Evolutionary conservation across 2,797 vertebrate genomes (phyloP), one percentile per base, ranked within the genome.

Genomic region (Carduelis carduelis): DNA sequence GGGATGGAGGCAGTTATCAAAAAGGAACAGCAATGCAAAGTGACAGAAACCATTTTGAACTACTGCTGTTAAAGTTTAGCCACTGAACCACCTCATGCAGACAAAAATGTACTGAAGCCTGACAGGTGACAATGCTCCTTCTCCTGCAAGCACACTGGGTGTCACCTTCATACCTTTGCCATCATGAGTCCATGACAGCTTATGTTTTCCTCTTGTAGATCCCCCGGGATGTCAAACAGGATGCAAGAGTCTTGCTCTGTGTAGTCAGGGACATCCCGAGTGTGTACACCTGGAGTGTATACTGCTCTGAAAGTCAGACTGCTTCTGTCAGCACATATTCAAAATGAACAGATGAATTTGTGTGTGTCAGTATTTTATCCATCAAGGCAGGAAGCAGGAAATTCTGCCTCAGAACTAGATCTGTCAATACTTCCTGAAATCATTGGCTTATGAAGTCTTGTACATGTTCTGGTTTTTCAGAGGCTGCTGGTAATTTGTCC

Each of bases 361-460:
- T 84, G 74, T 92, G 83, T 96, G 94, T 83, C 92, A 81, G 87
- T 90, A 94, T 90, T 96, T 95, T 91, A 94, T 87, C 92, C 87
- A 95, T 43, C 79, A 66, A 72, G 91, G 57, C 95, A 97, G 97
- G 97, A 97, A 96, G 85, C 95, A 97, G 97, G 97, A 97, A 96
- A 84, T 94, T 97, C 96, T 97, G 94, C 87, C 64, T 95, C 87
- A 90, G 86, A 89, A 96, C 92, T 92, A 90, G 82, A 95, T 91
- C 87, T 85, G 82, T 82, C 91, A 95, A 95, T 95, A 95, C 95
- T 97, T 97, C 97, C 97, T 95, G 96, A 94, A 85, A 95, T 50
- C 47, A 5, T 63, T 95, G 57, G 74, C 89, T 90, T 72, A 87
- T 79, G 27, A 91, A 79, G 90, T 77, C 92, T 94, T 81, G 35